These are phyloP conservation scores for Zaprionus africanus DNA, from an alignment of 1,140 invertebrate species.

Conservation along the genomic window DNA sequence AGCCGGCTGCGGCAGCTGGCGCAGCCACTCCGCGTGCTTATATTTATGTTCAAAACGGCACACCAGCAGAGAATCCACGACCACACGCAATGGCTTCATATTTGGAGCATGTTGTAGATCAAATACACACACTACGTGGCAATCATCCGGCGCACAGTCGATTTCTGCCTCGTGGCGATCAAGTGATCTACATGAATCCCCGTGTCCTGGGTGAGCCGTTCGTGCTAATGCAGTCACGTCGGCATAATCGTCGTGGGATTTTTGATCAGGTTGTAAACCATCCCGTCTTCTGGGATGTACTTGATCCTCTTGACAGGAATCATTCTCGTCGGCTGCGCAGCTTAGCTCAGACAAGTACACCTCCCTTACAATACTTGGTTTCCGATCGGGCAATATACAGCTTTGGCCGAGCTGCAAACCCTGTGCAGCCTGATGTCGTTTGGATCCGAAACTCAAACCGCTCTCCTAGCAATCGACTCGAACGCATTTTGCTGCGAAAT, in stretches of 20 bases:
- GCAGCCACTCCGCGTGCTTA: constrained; percentile 45
- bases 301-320: constrained; percentile 69
- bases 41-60: constrained; percentile 50
- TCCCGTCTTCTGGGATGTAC: constrained; percentile 80
- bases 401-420: constrained; percentile 70
- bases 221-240: constrained; percentile 49
- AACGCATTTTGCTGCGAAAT: constrained; percentile 85
- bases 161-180: constrained; percentile 71
- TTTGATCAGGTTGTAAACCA: constrained; percentile 70
- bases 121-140: constrained; percentile 43
- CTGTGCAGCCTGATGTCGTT: constrained; percentile 72
- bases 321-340: constrained; percentile 35
- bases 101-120: constrained; percentile 55
- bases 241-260: constrained; percentile 50
- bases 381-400: constrained; percentile 79
- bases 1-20: constrained; percentile 36
- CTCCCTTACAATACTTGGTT: constrained; percentile 50
- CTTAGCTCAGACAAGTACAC: constrained; percentile 17
- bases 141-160: constrained; percentile 68
- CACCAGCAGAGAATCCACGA: constrained; percentile 23
- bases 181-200: constrained; percentile 72
- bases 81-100: constrained; percentile 44
- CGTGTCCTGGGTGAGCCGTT: constrained; percentile 43
- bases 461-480: constrained; percentile 71
- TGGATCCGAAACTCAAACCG: constrained; percentile 80